Evolutionary conservation across 1,140 invertebrate species (phyloP).

Genomic region (Drosophila lowei): DNA sequence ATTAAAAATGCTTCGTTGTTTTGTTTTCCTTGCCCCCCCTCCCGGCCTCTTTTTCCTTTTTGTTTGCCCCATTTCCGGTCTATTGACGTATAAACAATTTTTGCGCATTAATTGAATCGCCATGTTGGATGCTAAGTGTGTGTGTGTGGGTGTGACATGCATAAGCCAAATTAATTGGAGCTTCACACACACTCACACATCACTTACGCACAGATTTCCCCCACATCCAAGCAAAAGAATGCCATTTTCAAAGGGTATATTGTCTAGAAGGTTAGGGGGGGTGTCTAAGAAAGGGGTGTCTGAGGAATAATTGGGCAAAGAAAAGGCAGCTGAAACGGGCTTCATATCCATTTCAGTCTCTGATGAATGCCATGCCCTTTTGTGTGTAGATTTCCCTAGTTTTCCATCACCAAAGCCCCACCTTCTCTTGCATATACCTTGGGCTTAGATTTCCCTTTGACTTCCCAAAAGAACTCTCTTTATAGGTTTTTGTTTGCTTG

Average conservation of each 20-base stretch:
- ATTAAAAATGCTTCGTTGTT: constrained; percentile 62
- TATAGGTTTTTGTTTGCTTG: constrained; percentile 63
- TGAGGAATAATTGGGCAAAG: too few species aligned
- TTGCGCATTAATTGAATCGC: constrained; percentile 78
- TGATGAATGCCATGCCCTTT: too few species aligned
- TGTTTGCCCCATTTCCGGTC: constrained; percentile 63
- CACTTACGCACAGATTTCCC: too few species aligned
- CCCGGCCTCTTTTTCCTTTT: constrained; percentile 10
- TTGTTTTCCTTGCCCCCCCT: constrained; percentile 22
- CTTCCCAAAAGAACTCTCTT: neutral
- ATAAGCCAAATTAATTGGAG: constrained; percentile 79
- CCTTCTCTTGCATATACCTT: too few species aligned
- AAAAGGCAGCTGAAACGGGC: too few species aligned
- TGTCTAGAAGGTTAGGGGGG: too few species aligned
- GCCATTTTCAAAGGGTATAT: too few species aligned
- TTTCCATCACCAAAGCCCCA: too few species aligned
- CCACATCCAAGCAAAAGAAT: too few species aligned
- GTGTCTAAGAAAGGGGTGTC: too few species aligned
- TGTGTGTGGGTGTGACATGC: constrained; percentile 59
- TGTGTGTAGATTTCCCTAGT: too few species aligned
- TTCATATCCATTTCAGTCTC: too few species aligned
- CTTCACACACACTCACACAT: constrained; percentile 43
- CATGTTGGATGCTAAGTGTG: constrained; percentile 32
- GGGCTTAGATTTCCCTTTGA: constrained; percentile 49
- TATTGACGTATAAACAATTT: constrained; percentile 80